Evolutionary conservation across 1,140 invertebrate genomes (phyloP).

Genomic region (Venturia canescens): DNA sequence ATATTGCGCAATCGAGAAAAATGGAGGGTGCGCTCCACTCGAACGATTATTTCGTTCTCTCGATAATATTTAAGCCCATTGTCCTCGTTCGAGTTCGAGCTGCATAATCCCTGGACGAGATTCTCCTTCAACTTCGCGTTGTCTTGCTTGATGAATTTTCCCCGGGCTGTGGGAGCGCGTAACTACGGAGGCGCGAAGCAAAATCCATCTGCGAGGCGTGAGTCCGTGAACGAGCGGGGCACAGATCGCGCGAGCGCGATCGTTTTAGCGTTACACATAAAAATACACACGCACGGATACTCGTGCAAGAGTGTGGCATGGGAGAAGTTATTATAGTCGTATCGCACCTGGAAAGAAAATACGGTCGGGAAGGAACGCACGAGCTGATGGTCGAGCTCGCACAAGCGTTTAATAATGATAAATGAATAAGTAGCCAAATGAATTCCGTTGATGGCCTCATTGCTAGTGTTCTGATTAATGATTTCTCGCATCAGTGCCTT

Average conservation of each 20-base stretch:
- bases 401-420: slow-evolving; percentile 72
- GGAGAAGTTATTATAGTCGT: slow-evolving; percentile 1
- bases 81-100: neutral
- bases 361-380: slow-evolving; percentile 23
- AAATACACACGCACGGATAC: neutral
- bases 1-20: neutral
- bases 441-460: slow-evolving; percentile 71
- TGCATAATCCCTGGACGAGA: slow-evolving; percentile 26
- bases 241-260: neutral
- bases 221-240: slow-evolving; percentile 35
- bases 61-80: neutral
- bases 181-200: slow-evolving; percentile 50
- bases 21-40: neutral
- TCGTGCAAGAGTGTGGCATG: neutral
- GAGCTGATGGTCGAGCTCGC: slow-evolving; percentile 35
- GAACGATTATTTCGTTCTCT: slow-evolving; percentile 4
- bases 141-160: slow-evolving; percentile 36
- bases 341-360: slow-evolving; percentile 41
- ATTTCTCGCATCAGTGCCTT: slow-evolving; percentile 58
- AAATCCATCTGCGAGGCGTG: slow-evolving; percentile 48
- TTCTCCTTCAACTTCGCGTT: slow-evolving; percentile 7
- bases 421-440: slow-evolving; percentile 75
- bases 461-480: slow-evolving; percentile 70
- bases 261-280: neutral
- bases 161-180: slow-evolving; percentile 18